phyloP scores from a whole-genome alignment of 2,113 vertebrate species.

The Illadopsis cleaveri region DNA sequence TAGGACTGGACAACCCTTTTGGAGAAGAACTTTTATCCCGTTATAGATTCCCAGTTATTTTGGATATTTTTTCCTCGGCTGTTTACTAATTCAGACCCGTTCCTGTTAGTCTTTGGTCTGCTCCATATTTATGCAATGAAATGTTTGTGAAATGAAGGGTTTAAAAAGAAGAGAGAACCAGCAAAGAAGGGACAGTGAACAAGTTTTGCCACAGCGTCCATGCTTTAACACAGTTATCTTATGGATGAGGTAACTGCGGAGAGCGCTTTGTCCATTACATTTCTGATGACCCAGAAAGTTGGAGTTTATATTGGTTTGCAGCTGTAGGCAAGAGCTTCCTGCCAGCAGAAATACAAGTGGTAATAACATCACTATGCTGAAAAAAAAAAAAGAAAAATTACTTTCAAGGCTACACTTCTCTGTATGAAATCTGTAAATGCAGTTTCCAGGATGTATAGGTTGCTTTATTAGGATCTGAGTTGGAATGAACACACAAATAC shows the following conservation, averaged over 20 bases:
- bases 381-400: neutral
- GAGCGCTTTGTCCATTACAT: neutral
- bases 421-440: neutral
- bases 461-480: neutral
- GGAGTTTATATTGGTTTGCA: constrained; percentile 19
- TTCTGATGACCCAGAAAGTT: constrained; percentile 30
- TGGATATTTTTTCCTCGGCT: neutral
- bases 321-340: constrained; percentile 28
- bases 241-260: neutral
- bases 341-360: constrained; percentile 32
- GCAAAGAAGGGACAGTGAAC: neutral
- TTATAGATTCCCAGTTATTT: neutral
- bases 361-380: constrained; percentile 8
- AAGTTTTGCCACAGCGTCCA: neutral
- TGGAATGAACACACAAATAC: neutral
- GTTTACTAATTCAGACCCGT: neutral
- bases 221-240: neutral
- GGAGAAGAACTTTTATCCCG: too few relatives aligned
- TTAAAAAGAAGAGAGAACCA: neutral
- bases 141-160: neutral
- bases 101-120: neutral
- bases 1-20: neutral
- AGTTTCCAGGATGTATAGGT: neutral
- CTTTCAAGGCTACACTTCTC: neutral
- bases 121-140: neutral